Evolutionary conservation across 2,797 vertebrate species (phyloP).

Genomic region (Geotrypetes seraphini): DNA sequence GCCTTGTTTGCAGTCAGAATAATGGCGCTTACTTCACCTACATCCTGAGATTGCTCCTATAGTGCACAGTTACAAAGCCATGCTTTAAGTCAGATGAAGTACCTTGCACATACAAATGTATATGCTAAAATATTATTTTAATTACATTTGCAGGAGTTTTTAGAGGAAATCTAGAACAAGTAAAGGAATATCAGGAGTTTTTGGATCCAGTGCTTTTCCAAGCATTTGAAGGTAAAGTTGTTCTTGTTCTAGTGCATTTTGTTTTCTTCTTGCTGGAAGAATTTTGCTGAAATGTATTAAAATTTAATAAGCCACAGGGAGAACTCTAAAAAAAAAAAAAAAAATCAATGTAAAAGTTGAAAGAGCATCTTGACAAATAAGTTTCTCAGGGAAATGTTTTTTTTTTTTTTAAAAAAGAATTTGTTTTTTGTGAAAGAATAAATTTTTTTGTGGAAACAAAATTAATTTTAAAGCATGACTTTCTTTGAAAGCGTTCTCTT

Average conservation of each 20-base stretch:
- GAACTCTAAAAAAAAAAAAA: background rate
- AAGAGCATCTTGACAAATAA: background rate
- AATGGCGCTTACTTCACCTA: no score
- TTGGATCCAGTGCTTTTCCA: conserved; percentile 79
- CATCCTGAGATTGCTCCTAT: no score
- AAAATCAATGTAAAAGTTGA: background rate
- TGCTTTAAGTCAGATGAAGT: no score
- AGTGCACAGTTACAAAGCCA: no score
- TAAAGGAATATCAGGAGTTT: conserved; percentile 82
- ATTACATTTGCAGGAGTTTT: conserved; percentile 71
- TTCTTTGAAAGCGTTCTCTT: background rate
- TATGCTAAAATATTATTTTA: background rate
- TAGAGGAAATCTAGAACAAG: conserved; percentile 73
- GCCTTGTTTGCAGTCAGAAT: no score
- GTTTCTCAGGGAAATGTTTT: background rate
- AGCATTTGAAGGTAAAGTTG: conserved; percentile 68
- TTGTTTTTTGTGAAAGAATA: no score
- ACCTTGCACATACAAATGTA: no score
- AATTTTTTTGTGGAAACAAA: background rate
- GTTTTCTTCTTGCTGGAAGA: no score
- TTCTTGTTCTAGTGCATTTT: no score
- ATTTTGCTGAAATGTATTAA: no score
- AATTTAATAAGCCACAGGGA: no score
- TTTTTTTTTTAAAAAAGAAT: no score
- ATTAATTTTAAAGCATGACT: background rate